These are phyloP conservation scores for Alethe diademata DNA, from an alignment of 2,113 vertebrate genomes.

Conservation along the genomic window DNA sequence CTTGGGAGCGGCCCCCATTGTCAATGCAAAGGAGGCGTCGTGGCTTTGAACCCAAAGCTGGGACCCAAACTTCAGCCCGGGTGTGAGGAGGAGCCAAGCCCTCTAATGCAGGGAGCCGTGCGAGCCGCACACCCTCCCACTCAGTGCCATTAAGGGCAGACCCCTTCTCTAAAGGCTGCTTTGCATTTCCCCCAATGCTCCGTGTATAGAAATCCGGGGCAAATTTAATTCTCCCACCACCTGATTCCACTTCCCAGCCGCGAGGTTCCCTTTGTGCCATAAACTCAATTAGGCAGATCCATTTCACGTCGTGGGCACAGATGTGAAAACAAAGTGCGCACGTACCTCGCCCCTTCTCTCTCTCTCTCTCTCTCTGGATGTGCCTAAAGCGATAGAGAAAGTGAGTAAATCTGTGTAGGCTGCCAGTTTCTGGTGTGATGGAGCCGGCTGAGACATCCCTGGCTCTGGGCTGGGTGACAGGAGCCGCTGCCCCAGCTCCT, in stretches of 20 bases:
- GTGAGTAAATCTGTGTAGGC: neutral
- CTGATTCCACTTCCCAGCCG: constrained; percentile 71
- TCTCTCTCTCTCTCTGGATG: neutral
- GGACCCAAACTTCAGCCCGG: constrained; percentile 53
- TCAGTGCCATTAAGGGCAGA: constrained; percentile 14
- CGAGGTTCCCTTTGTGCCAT: constrained; percentile 68
- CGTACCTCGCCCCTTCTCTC: neutral
- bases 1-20: constrained; percentile 66
- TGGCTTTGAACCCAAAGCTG: constrained; percentile 68
- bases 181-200: constrained; percentile 64
- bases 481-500: neutral
- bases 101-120: constrained; percentile 57
- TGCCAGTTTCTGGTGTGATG: neutral
- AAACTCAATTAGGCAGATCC: constrained; percentile 68
- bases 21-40: constrained; percentile 62
- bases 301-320: constrained; percentile 52
- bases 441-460: neutral
- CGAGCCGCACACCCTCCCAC: constrained; percentile 65
- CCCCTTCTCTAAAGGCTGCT: constrained; percentile 53
- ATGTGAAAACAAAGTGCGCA: constrained; percentile 33
- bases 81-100: constrained; percentile 10
- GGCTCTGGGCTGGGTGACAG: neutral
- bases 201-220: constrained; percentile 64
- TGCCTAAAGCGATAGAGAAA: neutral
- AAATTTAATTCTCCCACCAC: constrained; percentile 73